phyloP scores from a whole-genome alignment of 2,113 vertebrate species.

The Hemicordylus capensis region DNA sequence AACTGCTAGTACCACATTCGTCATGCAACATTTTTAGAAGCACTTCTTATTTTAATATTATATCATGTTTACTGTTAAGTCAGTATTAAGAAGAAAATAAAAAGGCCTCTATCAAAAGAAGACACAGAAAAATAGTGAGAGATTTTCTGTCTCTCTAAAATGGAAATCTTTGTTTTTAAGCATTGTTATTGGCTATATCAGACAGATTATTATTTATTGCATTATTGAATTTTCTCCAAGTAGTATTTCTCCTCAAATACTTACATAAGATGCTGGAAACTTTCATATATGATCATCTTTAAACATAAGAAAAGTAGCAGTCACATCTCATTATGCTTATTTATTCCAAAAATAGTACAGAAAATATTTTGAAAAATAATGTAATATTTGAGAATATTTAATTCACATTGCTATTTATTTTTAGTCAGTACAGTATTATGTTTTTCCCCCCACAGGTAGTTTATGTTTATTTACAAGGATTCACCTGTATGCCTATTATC shows the following conservation, averaged over 20 bases:
- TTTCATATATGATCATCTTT: background rate
- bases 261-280: background rate
- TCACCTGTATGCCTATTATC: background rate
- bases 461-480: background rate
- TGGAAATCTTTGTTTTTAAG: background rate
- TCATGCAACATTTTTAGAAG: constrained; percentile 25
- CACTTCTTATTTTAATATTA: constrained; percentile 29
- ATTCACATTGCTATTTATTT: background rate
- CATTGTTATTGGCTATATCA: background rate
- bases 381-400: background rate
- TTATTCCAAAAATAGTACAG: background rate
- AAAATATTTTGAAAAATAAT: background rate
- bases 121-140: background rate
- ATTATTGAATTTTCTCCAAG: background rate
- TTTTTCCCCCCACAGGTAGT: background rate
- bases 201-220: background rate
- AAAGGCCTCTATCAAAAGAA: background rate
- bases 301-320: background rate
- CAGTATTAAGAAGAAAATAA: background rate
- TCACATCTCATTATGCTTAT: background rate
- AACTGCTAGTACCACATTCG: background rate
- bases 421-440: background rate
- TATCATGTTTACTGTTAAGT: constrained; percentile 24
- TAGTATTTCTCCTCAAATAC: background rate
- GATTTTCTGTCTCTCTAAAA: background rate